Conservation (phyloP, 2,888 invertebrate species). For the Microctonus aethiopoides region DNA sequence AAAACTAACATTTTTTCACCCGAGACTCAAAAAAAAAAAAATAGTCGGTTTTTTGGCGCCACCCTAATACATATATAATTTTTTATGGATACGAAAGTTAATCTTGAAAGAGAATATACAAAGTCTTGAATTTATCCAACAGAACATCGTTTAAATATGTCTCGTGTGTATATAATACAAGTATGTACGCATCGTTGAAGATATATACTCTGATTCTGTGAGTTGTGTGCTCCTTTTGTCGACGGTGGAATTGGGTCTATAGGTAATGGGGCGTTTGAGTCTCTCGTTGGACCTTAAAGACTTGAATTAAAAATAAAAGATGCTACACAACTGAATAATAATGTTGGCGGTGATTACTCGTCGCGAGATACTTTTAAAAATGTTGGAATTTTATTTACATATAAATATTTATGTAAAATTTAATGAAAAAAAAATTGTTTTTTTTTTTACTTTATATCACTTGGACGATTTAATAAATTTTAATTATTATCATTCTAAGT, state of each 20-base stretch:
- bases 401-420: neutral
- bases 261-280: constrained; percentile 43
- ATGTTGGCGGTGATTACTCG: neutral
- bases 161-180: neutral
- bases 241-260: constrained; percentile 49
- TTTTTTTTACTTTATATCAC: too few species aligned
- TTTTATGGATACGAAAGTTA: constrained; percentile 24
- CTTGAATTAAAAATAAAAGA: constrained; percentile 16
- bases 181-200: neutral
- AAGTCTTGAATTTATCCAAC: neutral
- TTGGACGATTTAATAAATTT: too few species aligned
- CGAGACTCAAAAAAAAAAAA: too few species aligned
- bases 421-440: neutral
- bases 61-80: too few species aligned
- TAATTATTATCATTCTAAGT: too few species aligned
- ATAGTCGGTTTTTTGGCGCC: too few species aligned
- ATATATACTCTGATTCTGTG: neutral
- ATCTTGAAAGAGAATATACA: constrained; percentile 24
- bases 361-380: neutral
- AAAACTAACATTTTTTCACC: too few species aligned
- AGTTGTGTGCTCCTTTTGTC: constrained; percentile 41
- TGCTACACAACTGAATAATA: neutral
- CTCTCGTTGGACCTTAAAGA: constrained; percentile 27
- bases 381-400: neutral
- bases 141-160: neutral